Evolutionary conservation across 1,140 invertebrate genomes (phyloP).

Genomic region (Homalodisca vitripennis): DNA sequence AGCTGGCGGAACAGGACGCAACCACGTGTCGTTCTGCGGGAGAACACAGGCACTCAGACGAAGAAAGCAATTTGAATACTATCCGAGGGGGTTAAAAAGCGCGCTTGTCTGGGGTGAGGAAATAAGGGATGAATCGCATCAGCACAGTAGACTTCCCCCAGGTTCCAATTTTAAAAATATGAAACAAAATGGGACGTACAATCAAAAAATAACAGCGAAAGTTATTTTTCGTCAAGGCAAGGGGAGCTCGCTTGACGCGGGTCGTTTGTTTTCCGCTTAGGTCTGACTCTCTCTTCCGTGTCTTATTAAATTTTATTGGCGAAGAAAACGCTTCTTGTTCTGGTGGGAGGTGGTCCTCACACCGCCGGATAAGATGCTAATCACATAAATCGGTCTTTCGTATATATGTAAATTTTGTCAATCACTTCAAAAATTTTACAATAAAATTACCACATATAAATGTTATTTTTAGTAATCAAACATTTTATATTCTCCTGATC

Average conservation of each 20-base stretch:
- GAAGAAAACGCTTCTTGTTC: no score
- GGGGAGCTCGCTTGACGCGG: neutral
- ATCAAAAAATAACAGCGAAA: constrained; percentile 32
- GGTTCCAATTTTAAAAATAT: constrained; percentile 35
- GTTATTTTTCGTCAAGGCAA: constrained; percentile 28
- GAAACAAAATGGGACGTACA: constrained; percentile 34
- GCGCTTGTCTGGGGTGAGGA: constrained; percentile 7
- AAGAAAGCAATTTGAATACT: constrained; percentile 31
- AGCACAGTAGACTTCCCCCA: constrained; percentile 25
- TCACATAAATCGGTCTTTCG: no score
- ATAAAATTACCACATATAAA: no score
- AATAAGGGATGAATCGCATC: constrained; percentile 19
- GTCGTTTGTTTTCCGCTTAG: constrained; percentile 23
- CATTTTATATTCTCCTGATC: no score
- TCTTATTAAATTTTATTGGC: constrained; percentile 31
- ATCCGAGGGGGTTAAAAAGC: constrained; percentile 30
- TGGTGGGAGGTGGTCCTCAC: no score
- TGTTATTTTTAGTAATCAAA: no score
- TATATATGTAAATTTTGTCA: no score
- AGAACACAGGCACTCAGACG: neutral
- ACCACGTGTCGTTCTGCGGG: constrained; percentile 12
- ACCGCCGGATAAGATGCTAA: no score
- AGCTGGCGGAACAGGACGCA: no score
- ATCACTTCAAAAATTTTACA: no score
- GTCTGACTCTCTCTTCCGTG: neutral